A percentile compares a stretch with the other conserved stretches of the same genome.
These are phyloP conservation scores for Stenolophus ochropezus DNA, from an alignment of 2,888 invertebrate species.

Conservation along the genomic window DNA sequence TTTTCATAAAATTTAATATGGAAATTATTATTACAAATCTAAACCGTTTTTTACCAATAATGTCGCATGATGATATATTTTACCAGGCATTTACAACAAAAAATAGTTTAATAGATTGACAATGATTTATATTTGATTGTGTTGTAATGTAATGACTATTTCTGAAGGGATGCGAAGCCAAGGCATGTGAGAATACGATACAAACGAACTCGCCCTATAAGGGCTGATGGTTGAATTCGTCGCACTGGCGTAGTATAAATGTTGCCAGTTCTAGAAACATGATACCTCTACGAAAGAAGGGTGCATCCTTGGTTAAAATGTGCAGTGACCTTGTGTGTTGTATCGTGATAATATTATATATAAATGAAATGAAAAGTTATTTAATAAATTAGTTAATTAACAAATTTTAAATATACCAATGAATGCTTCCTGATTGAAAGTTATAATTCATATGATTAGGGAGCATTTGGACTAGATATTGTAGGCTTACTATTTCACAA, in stretches of 20 bases:
- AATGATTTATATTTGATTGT: too few species aligned
- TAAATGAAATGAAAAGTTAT: slow-evolving; percentile 51
- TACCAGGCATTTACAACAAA: too few species aligned
- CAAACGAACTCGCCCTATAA: neutral
- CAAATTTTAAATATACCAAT: slow-evolving; percentile 58
- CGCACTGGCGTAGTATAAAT: slow-evolving; percentile 35
- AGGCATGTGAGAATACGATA: neutral
- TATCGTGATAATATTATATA: slow-evolving; percentile 59
- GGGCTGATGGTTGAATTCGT: slow-evolving; percentile 40
- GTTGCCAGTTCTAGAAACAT: slow-evolving; percentile 50
- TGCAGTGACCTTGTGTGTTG: slow-evolving; percentile 57
- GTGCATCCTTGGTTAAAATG: slow-evolving; percentile 8
- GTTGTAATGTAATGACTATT: too few species aligned
- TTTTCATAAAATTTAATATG: too few species aligned
- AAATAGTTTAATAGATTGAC: too few species aligned
- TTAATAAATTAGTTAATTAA: slow-evolving; percentile 59
- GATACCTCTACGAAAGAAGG: slow-evolving; percentile 34
- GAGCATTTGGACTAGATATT: slow-evolving; percentile 65
- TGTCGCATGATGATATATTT: too few species aligned
- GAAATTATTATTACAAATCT: too few species aligned
- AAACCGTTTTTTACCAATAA: too few species aligned
- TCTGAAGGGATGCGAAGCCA: too few species aligned
- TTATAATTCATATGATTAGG: slow-evolving; percentile 54
- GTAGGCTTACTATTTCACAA: slow-evolving; percentile 70
- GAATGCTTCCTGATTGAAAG: slow-evolving; percentile 58